A percentile compares a stretch with the other conserved stretches of the same genome.
phyloP scores from a whole-genome alignment of 2,888 invertebrate genomes.

The Lampropteryx suffumata region DNA sequence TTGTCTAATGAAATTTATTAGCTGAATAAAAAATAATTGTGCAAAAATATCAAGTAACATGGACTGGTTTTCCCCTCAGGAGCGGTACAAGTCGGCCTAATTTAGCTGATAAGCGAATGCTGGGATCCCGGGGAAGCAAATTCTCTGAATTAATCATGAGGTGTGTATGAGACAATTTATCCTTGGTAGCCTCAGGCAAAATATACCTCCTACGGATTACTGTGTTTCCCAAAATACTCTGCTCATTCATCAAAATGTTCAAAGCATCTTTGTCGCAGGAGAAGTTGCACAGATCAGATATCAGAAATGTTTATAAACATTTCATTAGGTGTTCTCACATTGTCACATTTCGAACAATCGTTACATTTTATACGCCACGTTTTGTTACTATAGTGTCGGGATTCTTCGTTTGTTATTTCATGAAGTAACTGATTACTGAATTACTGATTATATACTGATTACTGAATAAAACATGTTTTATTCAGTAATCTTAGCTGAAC shows the following conservation, averaged over 20 bases:
- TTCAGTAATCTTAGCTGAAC: no score
- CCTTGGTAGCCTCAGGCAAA: conserved; percentile 11
- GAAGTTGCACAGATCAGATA: neutral
- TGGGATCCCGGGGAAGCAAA: conserved; percentile 15
- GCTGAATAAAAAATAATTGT: no score
- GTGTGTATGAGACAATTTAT: conserved; percentile 14
- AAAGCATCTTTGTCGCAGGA: neutral
- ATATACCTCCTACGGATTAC: conserved; percentile 10
- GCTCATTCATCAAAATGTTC: neutral
- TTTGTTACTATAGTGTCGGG: no score
- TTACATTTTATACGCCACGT: no score
- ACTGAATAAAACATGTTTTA: no score
- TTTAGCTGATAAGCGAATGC: conserved; percentile 22
- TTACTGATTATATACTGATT: no score
- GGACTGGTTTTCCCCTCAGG: conserved; percentile 1
- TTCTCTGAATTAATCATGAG: conserved; percentile 29
- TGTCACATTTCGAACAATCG: no score
- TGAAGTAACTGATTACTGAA: no score
- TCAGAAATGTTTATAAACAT: no score
- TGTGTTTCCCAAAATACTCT: conserved; percentile 8
- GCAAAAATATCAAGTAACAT: neutral
- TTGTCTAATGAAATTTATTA: no score
- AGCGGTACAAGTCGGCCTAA: conserved; percentile 16
- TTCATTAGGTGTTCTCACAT: no score
- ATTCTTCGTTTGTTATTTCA: no score